Evolutionary conservation across 2,113 vertebrate species (phyloP).

Genomic region (Euleptes europaea): DNA sequence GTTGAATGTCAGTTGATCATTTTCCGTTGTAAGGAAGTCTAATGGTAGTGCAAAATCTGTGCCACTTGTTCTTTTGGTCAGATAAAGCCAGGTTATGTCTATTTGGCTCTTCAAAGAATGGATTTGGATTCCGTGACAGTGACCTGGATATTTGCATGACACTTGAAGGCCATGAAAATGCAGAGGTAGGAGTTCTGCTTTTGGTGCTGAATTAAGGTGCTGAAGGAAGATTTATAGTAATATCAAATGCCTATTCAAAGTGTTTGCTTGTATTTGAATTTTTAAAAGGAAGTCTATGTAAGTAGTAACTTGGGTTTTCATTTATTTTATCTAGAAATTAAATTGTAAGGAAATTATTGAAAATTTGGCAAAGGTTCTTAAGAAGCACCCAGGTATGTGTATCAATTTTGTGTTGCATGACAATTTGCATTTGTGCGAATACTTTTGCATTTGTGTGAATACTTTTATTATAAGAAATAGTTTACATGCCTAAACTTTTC

Average conservation of each 20-base stretch:
- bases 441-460: slow-evolving; percentile 28
- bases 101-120: slow-evolving; percentile 99
- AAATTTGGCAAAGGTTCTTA: slow-evolving; percentile 94
- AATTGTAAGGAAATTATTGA: slow-evolving; percentile 99
- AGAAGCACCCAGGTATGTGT: slow-evolving; percentile 91
- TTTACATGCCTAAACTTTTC: slow-evolving; percentile 67
- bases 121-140: slow-evolving; percentile 97
- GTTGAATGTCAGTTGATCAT: neutral
- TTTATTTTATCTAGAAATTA: slow-evolving; percentile 84
- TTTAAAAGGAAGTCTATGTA: neutral
- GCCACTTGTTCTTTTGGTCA: slow-evolving; percentile 61
- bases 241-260: neutral
- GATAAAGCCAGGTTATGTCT: slow-evolving; percentile 95
- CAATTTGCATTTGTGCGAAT: slow-evolving; percentile 16
- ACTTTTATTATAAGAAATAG: slow-evolving; percentile 53
- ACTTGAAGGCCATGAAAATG: slow-evolving; percentile 94
- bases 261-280: slow-evolving; percentile 7
- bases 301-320: slow-evolving; percentile 25
- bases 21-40: neutral
- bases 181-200: slow-evolving; percentile 82
- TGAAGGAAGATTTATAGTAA: neutral
- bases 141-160: slow-evolving; percentile 99
- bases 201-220: neutral
- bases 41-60: neutral
- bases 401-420: slow-evolving; percentile 30